Evolutionary conservation across 2,888 invertebrate genomes (phyloP).

Genomic region (Allolobophora icterica): DNA sequence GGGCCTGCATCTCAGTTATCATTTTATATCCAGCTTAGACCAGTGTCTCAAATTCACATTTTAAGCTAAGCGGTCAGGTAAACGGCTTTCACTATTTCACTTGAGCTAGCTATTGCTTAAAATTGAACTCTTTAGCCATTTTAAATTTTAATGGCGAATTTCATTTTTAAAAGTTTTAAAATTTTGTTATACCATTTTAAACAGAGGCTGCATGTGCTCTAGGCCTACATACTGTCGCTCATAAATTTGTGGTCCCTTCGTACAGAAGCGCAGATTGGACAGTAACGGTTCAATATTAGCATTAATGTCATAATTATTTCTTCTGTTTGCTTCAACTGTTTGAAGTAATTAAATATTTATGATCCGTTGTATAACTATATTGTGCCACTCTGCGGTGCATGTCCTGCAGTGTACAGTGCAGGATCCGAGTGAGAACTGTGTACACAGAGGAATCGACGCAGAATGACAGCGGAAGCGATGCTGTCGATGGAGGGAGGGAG

Average conservation of each 20-base stretch:
- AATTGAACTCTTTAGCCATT: not conserved
- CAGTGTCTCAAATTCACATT: too few relatives aligned
- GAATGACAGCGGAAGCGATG: not conserved
- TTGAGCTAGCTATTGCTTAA: not conserved
- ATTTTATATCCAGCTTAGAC: not conserved
- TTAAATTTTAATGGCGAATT: not conserved
- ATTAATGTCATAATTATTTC: not conserved
- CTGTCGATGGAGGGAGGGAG: not conserved
- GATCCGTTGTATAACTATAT: not conserved
- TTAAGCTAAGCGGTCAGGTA: not conserved
- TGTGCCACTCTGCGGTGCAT: not conserved
- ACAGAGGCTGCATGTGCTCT: not conserved
- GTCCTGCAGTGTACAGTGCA: not conserved
- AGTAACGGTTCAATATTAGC: not conserved
- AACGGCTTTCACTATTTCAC: not conserved
- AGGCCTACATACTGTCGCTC: not conserved
- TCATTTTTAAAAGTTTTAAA: not conserved
- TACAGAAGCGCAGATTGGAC: not conserved
- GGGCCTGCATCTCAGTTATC: not conserved
- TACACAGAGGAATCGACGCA: not conserved
- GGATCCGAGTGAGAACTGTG: not conserved
- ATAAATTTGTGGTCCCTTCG: not conserved
- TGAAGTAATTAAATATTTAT: not conserved
- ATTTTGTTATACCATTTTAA: not conserved
- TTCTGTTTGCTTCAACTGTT: not conserved